These are phyloP conservation scores for Torymus aiolomorphi DNA, from an alignment of 2,888 invertebrate genomes.

Conservation along the genomic window DNA sequence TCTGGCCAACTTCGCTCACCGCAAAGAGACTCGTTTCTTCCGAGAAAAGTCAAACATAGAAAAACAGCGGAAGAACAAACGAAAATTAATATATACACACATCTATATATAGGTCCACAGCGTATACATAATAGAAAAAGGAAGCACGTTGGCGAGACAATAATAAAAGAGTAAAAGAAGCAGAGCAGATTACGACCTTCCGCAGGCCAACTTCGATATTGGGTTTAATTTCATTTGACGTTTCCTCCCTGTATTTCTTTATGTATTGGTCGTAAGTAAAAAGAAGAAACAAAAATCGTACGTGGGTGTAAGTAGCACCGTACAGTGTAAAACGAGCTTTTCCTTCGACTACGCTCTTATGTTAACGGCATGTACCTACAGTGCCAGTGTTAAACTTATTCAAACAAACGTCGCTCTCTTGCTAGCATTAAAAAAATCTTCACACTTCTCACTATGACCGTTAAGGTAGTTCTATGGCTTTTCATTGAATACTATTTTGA, in stretches of 20 bases:
- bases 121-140: not conserved
- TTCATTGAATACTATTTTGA: no score
- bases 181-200: conserved; percentile 43
- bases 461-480: no score
- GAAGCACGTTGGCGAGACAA: conserved; percentile 23
- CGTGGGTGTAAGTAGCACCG: not conserved
- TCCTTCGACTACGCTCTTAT: not conserved
- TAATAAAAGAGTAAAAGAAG: conserved; percentile 17
- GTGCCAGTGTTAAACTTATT: conserved; percentile 4
- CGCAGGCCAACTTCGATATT: conserved; percentile 17
- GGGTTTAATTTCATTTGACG: not conserved
- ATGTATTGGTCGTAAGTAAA: not conserved
- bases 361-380: conserved; percentile 2
- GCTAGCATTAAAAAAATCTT: no score
- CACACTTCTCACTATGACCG: no score
- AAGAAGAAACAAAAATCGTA: not conserved
- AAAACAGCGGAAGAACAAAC: not conserved
- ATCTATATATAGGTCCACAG: not conserved
- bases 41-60: conserved; percentile 4
- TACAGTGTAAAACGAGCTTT: not conserved
- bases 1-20: no score
- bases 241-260: not conserved
- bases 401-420: not conserved
- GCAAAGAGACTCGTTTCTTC: not conserved
- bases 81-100: not conserved